Conservation (phyloP, 2,113 vertebrate species). For the Sylvia atricapilla region DNA sequence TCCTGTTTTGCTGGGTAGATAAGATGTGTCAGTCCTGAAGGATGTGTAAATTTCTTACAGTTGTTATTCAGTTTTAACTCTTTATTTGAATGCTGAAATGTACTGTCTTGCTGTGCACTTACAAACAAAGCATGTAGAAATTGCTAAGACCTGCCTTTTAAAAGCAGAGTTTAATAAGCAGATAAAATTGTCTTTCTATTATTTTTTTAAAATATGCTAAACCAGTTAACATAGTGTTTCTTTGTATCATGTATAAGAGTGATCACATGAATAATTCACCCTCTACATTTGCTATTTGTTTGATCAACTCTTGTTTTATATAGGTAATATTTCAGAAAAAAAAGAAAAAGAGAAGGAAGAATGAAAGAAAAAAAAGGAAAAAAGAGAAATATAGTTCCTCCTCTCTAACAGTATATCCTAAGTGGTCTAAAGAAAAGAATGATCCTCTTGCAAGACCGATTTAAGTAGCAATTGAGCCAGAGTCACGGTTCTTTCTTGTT, state of each 20-base stretch:
- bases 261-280: not conserved
- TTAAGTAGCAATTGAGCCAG: not conserved
- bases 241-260: not conserved
- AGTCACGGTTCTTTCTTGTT: not conserved
- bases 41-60: not conserved
- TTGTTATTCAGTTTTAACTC: not conserved
- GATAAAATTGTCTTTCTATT: not conserved
- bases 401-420: not conserved
- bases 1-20: not conserved
- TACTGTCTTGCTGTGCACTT: not conserved
- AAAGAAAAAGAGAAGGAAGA: accelerated
- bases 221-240: not conserved
- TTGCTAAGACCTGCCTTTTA: not conserved
- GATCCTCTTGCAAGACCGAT: not conserved
- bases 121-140: not conserved
- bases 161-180: not conserved
- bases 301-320: not conserved
- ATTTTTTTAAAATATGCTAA: not conserved
- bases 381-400: not conserved
- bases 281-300: not conserved
- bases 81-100: not conserved
- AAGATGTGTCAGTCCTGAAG: not conserved
- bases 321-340: not conserved
- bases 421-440: not conserved
- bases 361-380: accelerated